phyloP scores from a whole-genome alignment of 2,113 vertebrate genomes.

The Eurypyga helias region DNA sequence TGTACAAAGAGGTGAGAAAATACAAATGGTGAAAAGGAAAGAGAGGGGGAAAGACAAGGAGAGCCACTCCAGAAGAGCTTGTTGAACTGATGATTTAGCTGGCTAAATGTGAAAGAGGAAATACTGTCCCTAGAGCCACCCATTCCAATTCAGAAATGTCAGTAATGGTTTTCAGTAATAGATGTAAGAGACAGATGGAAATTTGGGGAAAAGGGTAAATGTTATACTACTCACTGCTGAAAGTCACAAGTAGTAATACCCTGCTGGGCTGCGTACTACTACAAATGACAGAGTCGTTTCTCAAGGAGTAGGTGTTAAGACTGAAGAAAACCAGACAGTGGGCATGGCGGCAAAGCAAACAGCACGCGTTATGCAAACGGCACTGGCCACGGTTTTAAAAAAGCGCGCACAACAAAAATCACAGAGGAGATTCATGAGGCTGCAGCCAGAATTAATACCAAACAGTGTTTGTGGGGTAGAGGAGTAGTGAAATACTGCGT shows the following conservation, averaged over 20 bases:
- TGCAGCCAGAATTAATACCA: not conserved
- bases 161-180: conserved; percentile 10
- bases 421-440: not conserved
- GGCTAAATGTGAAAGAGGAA: conserved; percentile 3
- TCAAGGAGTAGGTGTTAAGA: conserved; percentile 17
- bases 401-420: not conserved
- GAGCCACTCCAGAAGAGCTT: not conserved
- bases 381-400: not conserved
- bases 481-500: not conserved
- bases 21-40: not conserved
- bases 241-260: conserved; percentile 35
- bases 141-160: conserved; percentile 28
- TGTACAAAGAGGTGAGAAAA: not conserved
- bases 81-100: conserved; percentile 13
- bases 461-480: not conserved
- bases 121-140: not conserved
- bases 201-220: conserved; percentile 18
- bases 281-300: conserved; percentile 3
- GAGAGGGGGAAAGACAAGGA: not conserved
- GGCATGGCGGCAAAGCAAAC: not conserved
- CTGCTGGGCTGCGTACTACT: not conserved
- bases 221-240: not conserved
- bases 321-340: conserved; percentile 1
- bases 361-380: not conserved
- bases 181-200: not conserved